phyloP scores from a whole-genome alignment of 2,797 vertebrate genomes.

The Acipenser transmontanus region DNA sequence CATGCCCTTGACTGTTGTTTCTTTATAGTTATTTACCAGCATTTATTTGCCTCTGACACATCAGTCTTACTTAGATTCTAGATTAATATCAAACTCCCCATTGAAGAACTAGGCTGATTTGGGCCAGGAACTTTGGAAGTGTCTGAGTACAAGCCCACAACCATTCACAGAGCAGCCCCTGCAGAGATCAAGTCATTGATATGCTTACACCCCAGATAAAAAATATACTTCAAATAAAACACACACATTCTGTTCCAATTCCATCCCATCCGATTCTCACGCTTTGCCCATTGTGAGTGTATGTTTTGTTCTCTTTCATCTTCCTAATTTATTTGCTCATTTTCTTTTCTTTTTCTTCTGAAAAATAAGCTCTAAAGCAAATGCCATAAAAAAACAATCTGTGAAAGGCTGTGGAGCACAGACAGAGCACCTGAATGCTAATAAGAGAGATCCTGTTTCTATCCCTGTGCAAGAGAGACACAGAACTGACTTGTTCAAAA shows the following conservation, averaged over 20 bases:
- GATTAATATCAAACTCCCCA: too few species aligned
- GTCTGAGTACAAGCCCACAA: too few species aligned
- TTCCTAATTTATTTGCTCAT: not conserved
- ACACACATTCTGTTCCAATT: not conserved
- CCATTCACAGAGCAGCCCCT: too few species aligned
- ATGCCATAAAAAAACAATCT: not conserved
- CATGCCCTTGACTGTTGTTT: too few species aligned
- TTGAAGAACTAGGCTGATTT: too few species aligned
- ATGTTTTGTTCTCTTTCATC: not conserved
- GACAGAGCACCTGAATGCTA: not conserved
- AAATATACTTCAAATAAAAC: too few species aligned
- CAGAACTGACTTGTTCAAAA: not conserved
- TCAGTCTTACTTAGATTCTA: too few species aligned
- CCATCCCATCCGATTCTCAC: not conserved
- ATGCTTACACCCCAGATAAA: too few species aligned
- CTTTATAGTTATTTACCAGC: too few species aligned
- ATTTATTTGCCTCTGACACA: too few species aligned
- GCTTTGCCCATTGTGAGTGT: not conserved
- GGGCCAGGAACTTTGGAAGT: too few species aligned
- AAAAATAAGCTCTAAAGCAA: not conserved
- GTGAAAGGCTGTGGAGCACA: not conserved
- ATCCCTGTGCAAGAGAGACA: not conserved
- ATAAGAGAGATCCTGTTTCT: not conserved
- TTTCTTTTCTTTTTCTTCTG: not conserved
- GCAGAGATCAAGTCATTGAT: too few species aligned